Evolutionary conservation across 2,113 vertebrate species (phyloP).

Genomic region (Numida meleagris): DNA sequence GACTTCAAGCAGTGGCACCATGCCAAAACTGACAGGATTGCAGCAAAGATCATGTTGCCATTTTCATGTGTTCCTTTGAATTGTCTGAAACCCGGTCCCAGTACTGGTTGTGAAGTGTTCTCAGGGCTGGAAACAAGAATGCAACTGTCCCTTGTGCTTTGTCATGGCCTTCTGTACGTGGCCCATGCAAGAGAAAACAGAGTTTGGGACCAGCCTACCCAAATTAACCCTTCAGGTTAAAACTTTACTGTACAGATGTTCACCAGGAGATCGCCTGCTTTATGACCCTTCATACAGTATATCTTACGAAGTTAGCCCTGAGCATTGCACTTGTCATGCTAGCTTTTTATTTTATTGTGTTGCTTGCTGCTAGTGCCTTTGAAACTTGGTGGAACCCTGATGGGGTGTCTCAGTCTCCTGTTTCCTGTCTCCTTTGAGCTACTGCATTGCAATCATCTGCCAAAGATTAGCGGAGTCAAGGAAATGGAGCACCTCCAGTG

Average conservation of each 20-base stretch:
- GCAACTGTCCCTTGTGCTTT: not conserved
- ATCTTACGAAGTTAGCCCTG: not conserved
- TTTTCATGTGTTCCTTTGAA: not conserved
- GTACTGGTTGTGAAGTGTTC: not conserved
- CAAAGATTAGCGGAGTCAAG: not conserved
- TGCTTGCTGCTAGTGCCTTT: constrained; percentile 11
- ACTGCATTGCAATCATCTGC: constrained; percentile 4
- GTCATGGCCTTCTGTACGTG: not conserved
- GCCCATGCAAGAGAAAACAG: not conserved
- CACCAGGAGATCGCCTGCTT: not conserved
- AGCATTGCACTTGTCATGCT: not conserved
- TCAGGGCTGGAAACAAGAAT: not conserved
- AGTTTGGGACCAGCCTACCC: not conserved
- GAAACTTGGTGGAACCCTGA: not conserved
- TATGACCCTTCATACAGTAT: not conserved
- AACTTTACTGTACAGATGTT: not conserved
- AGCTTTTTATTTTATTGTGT: constrained; percentile 6
- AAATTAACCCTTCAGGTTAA: not conserved
- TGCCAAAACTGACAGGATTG: not conserved
- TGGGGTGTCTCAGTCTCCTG: not conserved
- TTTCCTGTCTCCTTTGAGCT: constrained; percentile 25
- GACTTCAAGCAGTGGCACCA: not conserved
- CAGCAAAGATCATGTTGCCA: not conserved
- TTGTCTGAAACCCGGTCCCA: not conserved
- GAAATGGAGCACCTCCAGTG: constrained; percentile 37